Base-by-base conservation (phyloP, 2,797 vertebrate species). In the Liparis tanakae region DNA sequence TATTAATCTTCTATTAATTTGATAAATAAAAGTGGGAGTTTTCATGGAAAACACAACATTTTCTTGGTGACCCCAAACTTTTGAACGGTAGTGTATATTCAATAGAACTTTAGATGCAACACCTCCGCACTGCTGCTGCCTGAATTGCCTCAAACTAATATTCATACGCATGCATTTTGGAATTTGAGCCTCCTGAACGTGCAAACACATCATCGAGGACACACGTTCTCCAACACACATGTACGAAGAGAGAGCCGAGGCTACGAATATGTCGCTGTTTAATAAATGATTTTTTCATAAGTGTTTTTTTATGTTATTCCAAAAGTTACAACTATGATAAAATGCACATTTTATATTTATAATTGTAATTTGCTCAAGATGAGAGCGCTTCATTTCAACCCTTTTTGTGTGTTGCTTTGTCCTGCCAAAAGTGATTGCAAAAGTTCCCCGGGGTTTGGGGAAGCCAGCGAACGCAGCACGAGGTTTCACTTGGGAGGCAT, bases 401-500 rank as follows among this genome's bases (percentile, higher is more conserved):
- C 15, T 1, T 22, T 15, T 50, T 48, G 44, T 46, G 39, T 46
- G 39, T 50, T 6, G n/a, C 36, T 14, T 44, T 62, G 36, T 72
- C 62, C 59, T 4, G 68, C 17, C 33, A 55, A 48, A 51, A 65
- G 44, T 61, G 69, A 73, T 54, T 74, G 70, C 7, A 72, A 82
- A 20, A 68, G 73, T 79, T 79, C 73, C 79, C 82, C 56, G 39
- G 74, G 78, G 66, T 76, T 34, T 30, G 25, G 44, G 72, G 77
- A 59, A 73, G 58, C 50, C 51, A 17, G 37, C 10, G 14, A 58
- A 51, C 7, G 20, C 2, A 50, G 59, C 65, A 33, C 30, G 33
- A 61, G 56, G 78, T 81, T 82, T 88, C 77, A 72, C 76, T 70
- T 50, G 68, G 83, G 79, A 87, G 72, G 80, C 81, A 82, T 87